Evolutionary conservation across 2,113 vertebrate genomes (phyloP).

Genomic region (Cyphotilapia sp.): DNA sequence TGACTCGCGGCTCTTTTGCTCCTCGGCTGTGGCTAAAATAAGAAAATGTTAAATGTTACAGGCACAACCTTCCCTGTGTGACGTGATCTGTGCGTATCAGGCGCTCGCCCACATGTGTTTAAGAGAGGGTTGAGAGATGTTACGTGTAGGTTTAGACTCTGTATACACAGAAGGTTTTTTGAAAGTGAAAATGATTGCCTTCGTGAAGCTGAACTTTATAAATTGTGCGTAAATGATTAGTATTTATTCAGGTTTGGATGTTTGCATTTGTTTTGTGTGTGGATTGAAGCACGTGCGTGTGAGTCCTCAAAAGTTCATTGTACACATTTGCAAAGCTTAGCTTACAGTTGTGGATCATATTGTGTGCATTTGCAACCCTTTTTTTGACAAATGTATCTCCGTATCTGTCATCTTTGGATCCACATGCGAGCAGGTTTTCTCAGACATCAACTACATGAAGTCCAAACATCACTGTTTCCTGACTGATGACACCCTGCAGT

Average conservation of each 20-base stretch:
- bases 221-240: neutral
- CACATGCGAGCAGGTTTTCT: neutral
- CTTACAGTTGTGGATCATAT: neutral
- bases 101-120: neutral
- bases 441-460: neutral
- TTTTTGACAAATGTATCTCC: neutral
- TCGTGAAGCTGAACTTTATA: neutral
- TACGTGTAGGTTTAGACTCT: neutral
- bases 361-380: neutral
- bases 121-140: neutral
- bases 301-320: accelerated
- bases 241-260: neutral
- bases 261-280: neutral
- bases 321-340: neutral
- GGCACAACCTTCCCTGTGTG: neutral
- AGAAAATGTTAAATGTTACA: neutral
- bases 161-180: neutral
- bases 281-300: accelerated
- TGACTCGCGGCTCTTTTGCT: neutral
- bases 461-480: neutral
- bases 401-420: neutral
- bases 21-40: neutral
- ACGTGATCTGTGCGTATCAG: neutral
- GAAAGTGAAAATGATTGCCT: neutral
- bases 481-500: neutral